Percentiles rank a stretch among this genome's conserved stretches.
phyloP scores from a whole-genome alignment of 1,140 invertebrate genomes.

The Potamilus streckersoni region DNA sequence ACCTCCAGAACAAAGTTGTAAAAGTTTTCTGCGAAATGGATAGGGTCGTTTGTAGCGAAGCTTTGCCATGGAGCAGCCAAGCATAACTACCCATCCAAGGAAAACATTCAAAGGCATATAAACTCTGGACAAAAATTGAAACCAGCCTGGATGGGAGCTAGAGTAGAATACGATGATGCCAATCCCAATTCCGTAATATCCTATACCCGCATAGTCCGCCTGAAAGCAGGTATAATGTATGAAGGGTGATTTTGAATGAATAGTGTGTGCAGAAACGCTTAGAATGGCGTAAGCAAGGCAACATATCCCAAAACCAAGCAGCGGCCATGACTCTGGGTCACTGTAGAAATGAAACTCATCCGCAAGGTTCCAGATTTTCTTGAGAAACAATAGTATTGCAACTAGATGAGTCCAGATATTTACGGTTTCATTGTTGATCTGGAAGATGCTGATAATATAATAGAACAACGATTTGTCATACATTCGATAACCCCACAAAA shows the following conservation, averaged over 20 bases:
- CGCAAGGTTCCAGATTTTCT: slow-evolving; percentile 13
- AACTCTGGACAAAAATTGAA: neutral
- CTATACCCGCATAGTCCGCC: slow-evolving; percentile 12
- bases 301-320: slow-evolving; percentile 37
- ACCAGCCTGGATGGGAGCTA: neutral
- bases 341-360: neutral
- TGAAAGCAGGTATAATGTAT: slow-evolving; percentile 46
- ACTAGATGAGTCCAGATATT: slow-evolving; percentile 60
- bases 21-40: slow-evolving; percentile 6
- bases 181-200: slow-evolving; percentile 10
- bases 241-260: slow-evolving; percentile 44
- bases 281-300: slow-evolving; percentile 34
- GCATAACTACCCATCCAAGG: slow-evolving; percentile 11
- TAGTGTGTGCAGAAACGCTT: slow-evolving; percentile 42
- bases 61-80: slow-evolving; percentile 9
- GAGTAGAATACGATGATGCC: slow-evolving; percentile 9
- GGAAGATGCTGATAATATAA: slow-evolving; percentile 51
- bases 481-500: slow-evolving; percentile 46
- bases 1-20: slow-evolving; percentile 5
- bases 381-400: slow-evolving; percentile 31
- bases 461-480: slow-evolving; percentile 35
- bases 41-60: slow-evolving; percentile 11
- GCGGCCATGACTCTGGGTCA: slow-evolving; percentile 1
- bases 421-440: slow-evolving; percentile 58
- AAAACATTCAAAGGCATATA: slow-evolving; percentile 9